phyloP scores from a whole-genome alignment of 2,888 invertebrate species.

The Drosophila recens region DNA sequence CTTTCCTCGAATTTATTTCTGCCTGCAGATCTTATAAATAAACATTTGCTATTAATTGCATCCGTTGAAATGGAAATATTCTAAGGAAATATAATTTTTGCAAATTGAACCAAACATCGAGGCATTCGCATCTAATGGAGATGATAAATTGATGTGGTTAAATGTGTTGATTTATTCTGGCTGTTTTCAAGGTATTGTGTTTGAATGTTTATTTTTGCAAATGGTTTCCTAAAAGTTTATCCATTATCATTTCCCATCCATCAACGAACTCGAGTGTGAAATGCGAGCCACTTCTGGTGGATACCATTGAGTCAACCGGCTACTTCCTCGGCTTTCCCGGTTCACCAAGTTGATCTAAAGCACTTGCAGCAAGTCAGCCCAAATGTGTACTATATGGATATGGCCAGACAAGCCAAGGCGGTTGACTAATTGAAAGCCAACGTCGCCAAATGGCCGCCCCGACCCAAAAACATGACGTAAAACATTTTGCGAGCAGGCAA shows the following conservation, averaged over 20 bases:
- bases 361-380: slow-evolving; percentile 17
- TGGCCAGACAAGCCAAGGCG: slow-evolving; percentile 18
- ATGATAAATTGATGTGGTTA: slow-evolving; percentile 23
- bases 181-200: slow-evolving; percentile 8
- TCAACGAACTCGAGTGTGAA: slow-evolving; percentile 35
- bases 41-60: neutral
- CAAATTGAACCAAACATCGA: slow-evolving; percentile 10
- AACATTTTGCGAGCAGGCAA: slow-evolving; percentile 58
- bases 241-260: slow-evolving; percentile 33
- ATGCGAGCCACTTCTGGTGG: slow-evolving; percentile 27
- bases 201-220: slow-evolving; percentile 16
- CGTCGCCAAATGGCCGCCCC: slow-evolving; percentile 48
- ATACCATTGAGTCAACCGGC: slow-evolving; percentile 12
- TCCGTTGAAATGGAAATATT: slow-evolving; percentile 6
- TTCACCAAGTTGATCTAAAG: slow-evolving; percentile 13
- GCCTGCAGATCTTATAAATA: neutral
- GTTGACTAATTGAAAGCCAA: slow-evolving; percentile 60
- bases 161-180: slow-evolving; percentile 16
- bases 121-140: neutral
- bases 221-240: slow-evolving; percentile 19
- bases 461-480: slow-evolving; percentile 64
- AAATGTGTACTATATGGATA: neutral
- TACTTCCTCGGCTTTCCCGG: too few relatives aligned
- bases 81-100: neutral
- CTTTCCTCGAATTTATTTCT: neutral